These are phyloP conservation scores for Bradypodion pumilum DNA, from an alignment of 2,797 vertebrate species.

Conservation along the genomic window DNA sequence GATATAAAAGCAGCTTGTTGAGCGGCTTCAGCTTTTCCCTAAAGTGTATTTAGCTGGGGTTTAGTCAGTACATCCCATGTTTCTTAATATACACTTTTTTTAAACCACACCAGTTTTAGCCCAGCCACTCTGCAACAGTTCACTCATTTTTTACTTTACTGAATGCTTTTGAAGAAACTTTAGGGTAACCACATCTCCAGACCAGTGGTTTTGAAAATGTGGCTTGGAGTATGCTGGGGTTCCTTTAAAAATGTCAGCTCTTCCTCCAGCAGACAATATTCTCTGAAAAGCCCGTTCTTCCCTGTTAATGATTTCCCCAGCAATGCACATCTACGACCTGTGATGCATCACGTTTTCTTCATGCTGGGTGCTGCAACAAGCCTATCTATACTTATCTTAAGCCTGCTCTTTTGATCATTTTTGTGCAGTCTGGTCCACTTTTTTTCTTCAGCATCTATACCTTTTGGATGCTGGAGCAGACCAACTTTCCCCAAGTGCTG, in stretches of 20 bases:
- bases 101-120: neutral
- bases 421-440: too few species aligned
- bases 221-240: neutral
- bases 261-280: neutral
- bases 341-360: neutral
- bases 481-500: too few species aligned
- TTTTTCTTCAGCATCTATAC: too few species aligned
- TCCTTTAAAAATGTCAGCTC: neutral
- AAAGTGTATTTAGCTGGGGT: slow-evolving; percentile 23
- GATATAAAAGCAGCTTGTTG: neutral
- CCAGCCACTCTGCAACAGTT: neutral
- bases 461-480: too few species aligned
- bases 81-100: slow-evolving; percentile 5
- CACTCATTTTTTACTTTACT: neutral
- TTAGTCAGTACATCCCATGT: slow-evolving; percentile 19
- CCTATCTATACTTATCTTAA: too few species aligned
- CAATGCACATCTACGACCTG: too few species aligned
- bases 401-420: too few species aligned
- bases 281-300: neutral
- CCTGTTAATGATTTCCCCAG: neutral
- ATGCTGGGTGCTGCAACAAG: neutral
- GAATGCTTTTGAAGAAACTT: neutral
- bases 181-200: neutral
- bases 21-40: neutral
- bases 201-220: neutral